A percentile compares a stretch with the other conserved stretches of the same genome.
Conservation (phyloP, 2,113 vertebrate genomes). For the Rhineura floridana region DNA sequence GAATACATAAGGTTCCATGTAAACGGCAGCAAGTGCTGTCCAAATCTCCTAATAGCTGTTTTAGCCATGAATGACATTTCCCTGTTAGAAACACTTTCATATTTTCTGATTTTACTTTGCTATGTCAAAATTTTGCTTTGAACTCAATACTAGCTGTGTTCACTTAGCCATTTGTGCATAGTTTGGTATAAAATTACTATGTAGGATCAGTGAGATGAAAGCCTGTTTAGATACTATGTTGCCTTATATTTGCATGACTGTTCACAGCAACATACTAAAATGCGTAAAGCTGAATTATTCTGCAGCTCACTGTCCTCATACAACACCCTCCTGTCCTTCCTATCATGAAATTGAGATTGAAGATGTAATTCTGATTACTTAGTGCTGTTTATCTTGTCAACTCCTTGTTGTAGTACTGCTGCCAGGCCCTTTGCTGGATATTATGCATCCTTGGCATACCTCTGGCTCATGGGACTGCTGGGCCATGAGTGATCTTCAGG, state of each 20-base stretch:
- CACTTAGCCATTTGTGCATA: slow-evolving; percentile 40
- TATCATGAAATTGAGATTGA: neutral
- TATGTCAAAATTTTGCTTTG: slow-evolving; percentile 62
- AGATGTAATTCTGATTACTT: neutral
- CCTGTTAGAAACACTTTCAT: slow-evolving; percentile 56
- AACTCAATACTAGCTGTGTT: slow-evolving; percentile 36
- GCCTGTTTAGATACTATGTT: slow-evolving; percentile 23
- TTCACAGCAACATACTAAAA: neutral
- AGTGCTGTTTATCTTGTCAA: too few species aligned
- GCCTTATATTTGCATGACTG: neutral
- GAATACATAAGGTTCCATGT: slow-evolving; percentile 39
- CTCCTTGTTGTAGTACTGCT: neutral
- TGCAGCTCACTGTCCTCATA: neutral
- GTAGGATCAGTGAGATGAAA: slow-evolving; percentile 8
- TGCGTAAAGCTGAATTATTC: neutral
- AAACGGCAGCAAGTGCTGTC: slow-evolving; percentile 57
- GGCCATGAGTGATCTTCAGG: neutral
- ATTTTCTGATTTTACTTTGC: slow-evolving; percentile 55
- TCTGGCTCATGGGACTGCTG: neutral
- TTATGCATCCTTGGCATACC: neutral
- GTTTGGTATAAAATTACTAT: neutral
- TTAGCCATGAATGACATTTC: slow-evolving; percentile 49
- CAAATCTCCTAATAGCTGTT: slow-evolving; percentile 35
- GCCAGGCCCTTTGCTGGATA: neutral
- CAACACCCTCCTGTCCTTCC: neutral